Evolutionary conservation across 2,888 invertebrate genomes (phyloP).

Genomic region (Panzeria rudis): DNA sequence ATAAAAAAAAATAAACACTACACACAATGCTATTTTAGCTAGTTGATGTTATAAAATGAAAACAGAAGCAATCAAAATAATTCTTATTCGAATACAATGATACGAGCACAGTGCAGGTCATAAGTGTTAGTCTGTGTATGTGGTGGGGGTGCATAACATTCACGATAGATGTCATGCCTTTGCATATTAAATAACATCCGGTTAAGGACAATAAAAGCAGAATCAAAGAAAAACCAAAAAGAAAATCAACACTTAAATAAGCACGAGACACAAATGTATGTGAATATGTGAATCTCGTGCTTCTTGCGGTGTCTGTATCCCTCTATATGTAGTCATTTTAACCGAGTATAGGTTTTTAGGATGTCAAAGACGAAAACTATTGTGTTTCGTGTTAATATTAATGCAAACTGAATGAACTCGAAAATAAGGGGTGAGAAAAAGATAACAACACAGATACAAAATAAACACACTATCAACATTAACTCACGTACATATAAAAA

Average conservation of each 20-base stretch:
- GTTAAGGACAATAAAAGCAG: slow-evolving; percentile 34
- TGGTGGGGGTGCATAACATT: not conserved
- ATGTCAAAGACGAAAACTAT: not conserved
- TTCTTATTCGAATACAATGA: not conserved
- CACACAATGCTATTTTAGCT: slow-evolving; percentile 14
- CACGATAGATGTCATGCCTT: slow-evolving; percentile 36
- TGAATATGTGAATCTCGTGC: not conserved
- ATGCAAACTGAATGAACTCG: slow-evolving; percentile 3
- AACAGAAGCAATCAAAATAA: not conserved
- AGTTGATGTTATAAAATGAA: slow-evolving; percentile 43
- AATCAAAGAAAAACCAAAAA: slow-evolving; percentile 47
- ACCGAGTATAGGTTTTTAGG: not conserved
- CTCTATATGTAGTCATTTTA: too few relatives aligned
- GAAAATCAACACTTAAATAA: not conserved
- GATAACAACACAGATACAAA: slow-evolving; percentile 60
- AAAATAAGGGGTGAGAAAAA: not conserved
- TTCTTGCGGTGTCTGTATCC: not conserved
- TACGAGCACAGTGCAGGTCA: not conserved
- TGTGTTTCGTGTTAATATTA: not conserved
- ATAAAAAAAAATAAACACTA: not conserved
- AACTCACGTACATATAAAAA: not conserved
- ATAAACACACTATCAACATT: slow-evolving; percentile 14
- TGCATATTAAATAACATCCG: slow-evolving; percentile 48
- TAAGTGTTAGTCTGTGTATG: not conserved
- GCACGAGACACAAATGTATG: not conserved